Conservation (phyloP, 2,113 vertebrate species). For the Phylloscopus trochiloides region DNA sequence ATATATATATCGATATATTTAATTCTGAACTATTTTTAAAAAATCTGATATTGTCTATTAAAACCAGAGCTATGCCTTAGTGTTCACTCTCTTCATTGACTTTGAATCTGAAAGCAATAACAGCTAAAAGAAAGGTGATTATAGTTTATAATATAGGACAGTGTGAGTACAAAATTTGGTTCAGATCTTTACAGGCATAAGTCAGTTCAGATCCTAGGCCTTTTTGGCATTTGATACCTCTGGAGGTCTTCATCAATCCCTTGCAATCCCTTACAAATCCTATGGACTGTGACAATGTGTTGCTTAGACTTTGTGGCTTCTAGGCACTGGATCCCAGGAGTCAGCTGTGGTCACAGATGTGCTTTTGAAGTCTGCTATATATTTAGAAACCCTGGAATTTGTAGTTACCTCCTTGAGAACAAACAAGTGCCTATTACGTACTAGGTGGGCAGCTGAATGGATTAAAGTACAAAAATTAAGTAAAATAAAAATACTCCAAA, state of each 20-base stretch:
- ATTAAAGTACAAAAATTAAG: not conserved
- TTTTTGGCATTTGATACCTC: not conserved
- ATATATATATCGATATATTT: not conserved
- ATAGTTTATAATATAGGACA: not conserved
- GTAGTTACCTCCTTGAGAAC: not conserved
- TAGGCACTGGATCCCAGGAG: not conserved
- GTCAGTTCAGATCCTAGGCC: not conserved
- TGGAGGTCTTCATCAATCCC: not conserved
- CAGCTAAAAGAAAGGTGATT: not conserved
- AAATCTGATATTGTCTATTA: not conserved
- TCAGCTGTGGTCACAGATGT: not conserved
- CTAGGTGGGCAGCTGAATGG: not conserved
- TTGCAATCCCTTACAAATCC: not conserved
- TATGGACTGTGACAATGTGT: not conserved
- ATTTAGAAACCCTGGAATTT: not conserved
- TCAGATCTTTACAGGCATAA: accelerated
- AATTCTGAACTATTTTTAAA: not conserved
- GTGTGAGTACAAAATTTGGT: not conserved
- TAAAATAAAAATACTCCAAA: not conserved
- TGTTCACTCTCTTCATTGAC: not conserved
- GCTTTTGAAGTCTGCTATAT: not conserved
- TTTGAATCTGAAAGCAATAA: not conserved
- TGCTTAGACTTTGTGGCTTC: not conserved
- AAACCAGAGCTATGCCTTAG: not conserved
- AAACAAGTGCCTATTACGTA: not conserved